phyloP scores from a whole-genome alignment of 1,140 invertebrate species.

The roundworm (Caenorhabditis elegans) region WBcel235 BX284603.4:10167501-10168000 shows the following conservation, averaged over 20 bases:
- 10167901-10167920: neutral
- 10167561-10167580: neutral
- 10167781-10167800: neutral
- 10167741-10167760: conserved; percentile 12
- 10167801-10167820: neutral
- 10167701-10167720: conserved; percentile 24
- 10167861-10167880: conserved; percentile 8
- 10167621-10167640: no score
- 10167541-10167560: neutral
- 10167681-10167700: neutral
- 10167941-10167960: conserved; percentile 19
- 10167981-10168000: no score
- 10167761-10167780: neutral
- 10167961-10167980: conserved; percentile 4
- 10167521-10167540: no score
- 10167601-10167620: neutral
- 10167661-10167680: no score
- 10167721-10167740: conserved; percentile 10
- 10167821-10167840: neutral
- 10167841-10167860: conserved; percentile 3
- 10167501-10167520: no score
- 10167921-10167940: conserved; percentile 10
- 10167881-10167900: neutral
- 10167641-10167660: no score
- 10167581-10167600: neutral